phyloP scores from a whole-genome alignment of 2,888 invertebrate species.

The Catotricha subobsoleta region DNA sequence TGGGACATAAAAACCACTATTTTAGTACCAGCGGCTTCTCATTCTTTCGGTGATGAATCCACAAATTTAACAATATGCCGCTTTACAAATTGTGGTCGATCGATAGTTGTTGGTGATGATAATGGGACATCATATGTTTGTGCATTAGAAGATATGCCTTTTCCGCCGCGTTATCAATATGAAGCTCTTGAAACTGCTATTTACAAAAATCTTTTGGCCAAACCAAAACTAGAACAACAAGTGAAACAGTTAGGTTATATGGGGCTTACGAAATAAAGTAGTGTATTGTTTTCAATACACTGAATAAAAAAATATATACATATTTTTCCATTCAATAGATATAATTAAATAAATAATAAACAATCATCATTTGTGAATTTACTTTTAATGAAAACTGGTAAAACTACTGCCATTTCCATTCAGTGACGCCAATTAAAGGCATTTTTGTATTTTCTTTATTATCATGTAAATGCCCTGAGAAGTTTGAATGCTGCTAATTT shows the following conservation, averaged over 20 bases:
- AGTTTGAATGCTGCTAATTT: too few species aligned
- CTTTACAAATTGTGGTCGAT: constrained; percentile 49
- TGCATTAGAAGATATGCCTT: constrained; percentile 56
- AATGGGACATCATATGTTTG: constrained; percentile 47
- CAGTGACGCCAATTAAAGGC: too few species aligned
- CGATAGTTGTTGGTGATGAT: constrained; percentile 49
- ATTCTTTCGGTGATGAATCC: constrained; percentile 18
- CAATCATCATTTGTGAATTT: too few species aligned
- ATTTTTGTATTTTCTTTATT: too few species aligned
- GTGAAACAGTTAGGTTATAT: constrained; percentile 36
- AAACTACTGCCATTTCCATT: too few species aligned
- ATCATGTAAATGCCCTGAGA: too few species aligned
- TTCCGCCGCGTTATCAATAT: constrained; percentile 48
- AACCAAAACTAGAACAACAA: constrained; percentile 40
- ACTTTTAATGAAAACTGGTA: not conserved
- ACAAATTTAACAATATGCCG: constrained; percentile 33
- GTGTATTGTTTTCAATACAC: too few species aligned
- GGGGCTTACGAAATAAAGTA: constrained; percentile 7
- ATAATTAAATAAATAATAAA: too few species aligned
- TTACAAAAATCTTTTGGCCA: constrained; percentile 41
- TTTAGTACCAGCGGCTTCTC: constrained; percentile 37
- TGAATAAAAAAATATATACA: too few species aligned
- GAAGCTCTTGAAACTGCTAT: constrained; percentile 44
- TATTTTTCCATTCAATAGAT: too few species aligned
- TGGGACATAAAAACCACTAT: constrained; percentile 65